Evolutionary conservation across 2,888 invertebrate genomes (phyloP), one percentile per base, ranked within the genome.

Genomic region (Aphidoletes aphidimyza): DNA sequence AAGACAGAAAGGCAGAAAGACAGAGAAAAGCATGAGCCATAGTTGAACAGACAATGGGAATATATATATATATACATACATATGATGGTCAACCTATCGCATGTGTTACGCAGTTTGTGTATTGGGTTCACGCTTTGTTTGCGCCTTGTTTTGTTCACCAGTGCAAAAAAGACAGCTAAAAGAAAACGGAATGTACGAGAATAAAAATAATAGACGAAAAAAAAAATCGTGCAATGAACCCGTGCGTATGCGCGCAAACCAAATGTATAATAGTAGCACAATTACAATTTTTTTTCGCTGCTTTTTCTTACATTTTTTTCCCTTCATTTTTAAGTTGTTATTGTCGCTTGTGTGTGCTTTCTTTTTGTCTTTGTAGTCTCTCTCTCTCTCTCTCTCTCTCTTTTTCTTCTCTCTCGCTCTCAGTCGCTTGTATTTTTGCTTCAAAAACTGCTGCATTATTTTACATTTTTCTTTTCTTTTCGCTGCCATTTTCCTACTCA

Each of bases 191-290:
- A 81, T 81, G 81, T 81, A 81, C 81, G 81, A 81, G 22, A 81
- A 37, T 81, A 81, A 81, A 81, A 81, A 36, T 81, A 81, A 36
- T 37, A 81, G 37, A 81, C 81, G 54, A 54, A 54, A 81, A 81
- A 78, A 78, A 81, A 81, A 81, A 81, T 37, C 81, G 81, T 37
- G 81, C 81, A 81, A 81, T 81, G 81, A 81, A 81, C 81, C 22
- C 22, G 36, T 81, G 81, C 37, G 37, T 81, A 81, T 81, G 81
- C 81, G 81, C 81, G 81, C 81, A n/a, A 81, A 37, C 81, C 81
- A 81, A 81, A 81, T 81, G 81, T 81, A 81, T 81, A 81, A 81
- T 81, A 81, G 81, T 81, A 81, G 81, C 81, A 81, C 81, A 81
- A 81, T 81, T 81, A 81, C 37, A 81, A 81, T 30, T 81, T 81